These are phyloP conservation scores for Drosophila subobscura DNA, from an alignment of 1,140 invertebrate species.

Conservation along the genomic window DNA sequence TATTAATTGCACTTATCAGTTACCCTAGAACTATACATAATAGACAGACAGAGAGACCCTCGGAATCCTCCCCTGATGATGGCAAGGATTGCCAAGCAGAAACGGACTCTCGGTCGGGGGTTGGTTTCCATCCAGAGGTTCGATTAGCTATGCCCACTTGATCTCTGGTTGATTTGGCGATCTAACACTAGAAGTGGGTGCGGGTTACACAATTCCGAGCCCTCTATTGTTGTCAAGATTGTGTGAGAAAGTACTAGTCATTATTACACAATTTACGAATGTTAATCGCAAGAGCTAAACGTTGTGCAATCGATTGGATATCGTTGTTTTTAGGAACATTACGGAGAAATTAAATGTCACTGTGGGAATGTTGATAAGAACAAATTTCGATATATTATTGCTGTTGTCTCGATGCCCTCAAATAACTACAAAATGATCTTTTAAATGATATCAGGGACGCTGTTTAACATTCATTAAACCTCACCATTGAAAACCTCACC, in stretches of 20 bases:
- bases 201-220: slow-evolving; percentile 8
- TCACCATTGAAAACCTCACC: too few relatives aligned
- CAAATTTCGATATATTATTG: too few relatives aligned
- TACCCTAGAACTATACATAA: slow-evolving; percentile 34
- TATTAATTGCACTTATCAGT: slow-evolving; percentile 81
- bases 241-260: not conserved
- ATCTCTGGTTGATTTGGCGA: slow-evolving; percentile 68
- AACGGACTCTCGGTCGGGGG: slow-evolving; percentile 21
- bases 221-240: not conserved
- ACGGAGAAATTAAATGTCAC: too few relatives aligned
- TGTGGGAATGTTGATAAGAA: too few relatives aligned
- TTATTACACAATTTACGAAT: too few relatives aligned
- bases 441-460: too few relatives aligned
- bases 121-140: slow-evolving; percentile 21
- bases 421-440: too few relatives aligned
- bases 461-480: too few relatives aligned
- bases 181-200: not conserved
- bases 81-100: slow-evolving; percentile 9
- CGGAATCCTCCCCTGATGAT: slow-evolving; percentile 20
- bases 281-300: too few relatives aligned
- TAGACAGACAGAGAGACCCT: slow-evolving; percentile 1
- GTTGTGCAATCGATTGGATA: too few relatives aligned
- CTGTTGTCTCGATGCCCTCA: too few relatives aligned
- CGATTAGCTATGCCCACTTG: slow-evolving; percentile 78
- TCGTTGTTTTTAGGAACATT: too few relatives aligned